phyloP scores from a whole-genome alignment of 2,888 invertebrate species.

The Macrophya annulata region DNA sequence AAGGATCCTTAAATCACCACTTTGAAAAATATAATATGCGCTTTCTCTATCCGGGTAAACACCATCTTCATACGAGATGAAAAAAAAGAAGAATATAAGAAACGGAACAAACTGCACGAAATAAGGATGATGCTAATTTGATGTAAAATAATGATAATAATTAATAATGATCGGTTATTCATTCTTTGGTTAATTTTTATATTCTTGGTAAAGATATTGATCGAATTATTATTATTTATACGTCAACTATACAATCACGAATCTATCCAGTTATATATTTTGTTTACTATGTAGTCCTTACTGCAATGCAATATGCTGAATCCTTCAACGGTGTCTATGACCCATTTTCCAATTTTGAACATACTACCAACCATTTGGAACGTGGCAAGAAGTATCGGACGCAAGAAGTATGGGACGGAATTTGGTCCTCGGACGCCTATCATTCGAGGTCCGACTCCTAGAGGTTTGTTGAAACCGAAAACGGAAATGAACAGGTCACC shows the following conservation, averaged over 20 bases:
- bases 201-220: background rate
- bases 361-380: conserved; percentile 60
- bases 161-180: background rate
- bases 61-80: background rate
- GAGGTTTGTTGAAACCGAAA: conserved; percentile 17
- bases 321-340: conserved; percentile 61
- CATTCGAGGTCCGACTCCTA: conserved; percentile 6
- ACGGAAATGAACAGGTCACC: conserved; percentile 25
- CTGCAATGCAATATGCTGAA: conserved; percentile 64
- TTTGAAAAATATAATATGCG: background rate
- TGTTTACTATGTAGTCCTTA: conserved; percentile 63
- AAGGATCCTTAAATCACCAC: background rate
- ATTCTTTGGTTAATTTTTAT: background rate
- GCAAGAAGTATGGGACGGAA: conserved; percentile 49
- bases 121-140: background rate
- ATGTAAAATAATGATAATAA: background rate
- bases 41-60: too few relatives aligned
- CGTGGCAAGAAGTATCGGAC: conserved; percentile 54
- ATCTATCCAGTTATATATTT: conserved; percentile 64
- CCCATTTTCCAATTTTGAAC: conserved; percentile 58
- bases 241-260: conserved; percentile 35
- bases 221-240: conserved; percentile 45
- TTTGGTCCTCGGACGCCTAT: background rate
- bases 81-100: background rate
- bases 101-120: background rate